These are phyloP conservation scores for Columba janthina DNA, from an alignment of 2,113 vertebrate genomes.

Conservation along the genomic window DNA sequence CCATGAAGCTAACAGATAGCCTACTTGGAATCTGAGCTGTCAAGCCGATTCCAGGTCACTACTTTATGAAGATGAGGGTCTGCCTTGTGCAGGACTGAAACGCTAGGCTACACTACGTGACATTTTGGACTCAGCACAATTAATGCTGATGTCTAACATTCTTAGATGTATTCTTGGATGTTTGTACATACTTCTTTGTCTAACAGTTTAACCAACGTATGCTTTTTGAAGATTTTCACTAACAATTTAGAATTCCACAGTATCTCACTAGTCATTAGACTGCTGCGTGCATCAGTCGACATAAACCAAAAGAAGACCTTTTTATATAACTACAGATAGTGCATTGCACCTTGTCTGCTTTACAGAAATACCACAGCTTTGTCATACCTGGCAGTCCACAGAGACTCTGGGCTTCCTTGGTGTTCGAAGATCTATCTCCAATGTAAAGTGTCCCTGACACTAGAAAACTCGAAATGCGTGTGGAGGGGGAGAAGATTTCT, in stretches of 20 bases:
- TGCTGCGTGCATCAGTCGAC: not conserved
- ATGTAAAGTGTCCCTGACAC: not conserved
- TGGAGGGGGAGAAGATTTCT: not conserved
- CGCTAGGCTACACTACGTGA: rapidly evolving
- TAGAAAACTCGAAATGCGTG: not conserved
- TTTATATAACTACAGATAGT: not conserved
- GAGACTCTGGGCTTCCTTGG: not conserved
- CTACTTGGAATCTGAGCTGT: not conserved
- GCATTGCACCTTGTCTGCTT: not conserved
- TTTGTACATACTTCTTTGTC: not conserved
- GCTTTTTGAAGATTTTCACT: not conserved
- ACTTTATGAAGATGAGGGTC: not conserved
- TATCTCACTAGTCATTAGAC: not conserved
- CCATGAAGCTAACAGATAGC: not conserved
- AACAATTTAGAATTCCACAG: not conserved
- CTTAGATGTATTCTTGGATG: not conserved
- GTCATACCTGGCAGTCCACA: not conserved
- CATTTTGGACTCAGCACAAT: not conserved
- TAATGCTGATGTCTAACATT: not conserved
- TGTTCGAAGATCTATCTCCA: not conserved
- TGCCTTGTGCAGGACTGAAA: not conserved
- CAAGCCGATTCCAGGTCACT: not conserved
- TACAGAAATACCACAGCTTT: not conserved
- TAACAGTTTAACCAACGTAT: not conserved
- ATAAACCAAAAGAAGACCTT: not conserved